Conservation (phyloP, 2,113 vertebrate species). For the Takifugu bimaculatus region DNA sequence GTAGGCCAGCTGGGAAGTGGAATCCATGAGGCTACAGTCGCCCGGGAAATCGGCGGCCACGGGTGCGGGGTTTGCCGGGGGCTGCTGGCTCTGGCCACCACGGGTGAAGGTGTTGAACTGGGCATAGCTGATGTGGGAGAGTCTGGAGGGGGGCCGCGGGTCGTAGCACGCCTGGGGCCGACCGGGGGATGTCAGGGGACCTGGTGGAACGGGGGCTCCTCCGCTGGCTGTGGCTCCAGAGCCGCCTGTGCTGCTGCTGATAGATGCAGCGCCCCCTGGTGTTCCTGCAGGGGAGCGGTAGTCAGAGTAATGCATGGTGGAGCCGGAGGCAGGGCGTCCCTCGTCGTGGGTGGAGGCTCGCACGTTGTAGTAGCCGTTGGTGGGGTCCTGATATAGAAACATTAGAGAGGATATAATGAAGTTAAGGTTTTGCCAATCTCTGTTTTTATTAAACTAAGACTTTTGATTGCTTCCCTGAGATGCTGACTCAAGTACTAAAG, state of each 20-base stretch:
- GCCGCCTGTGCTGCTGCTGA: conserved; percentile 70
- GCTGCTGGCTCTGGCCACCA: conserved; percentile 70
- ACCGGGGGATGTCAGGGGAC: conserved; percentile 74
- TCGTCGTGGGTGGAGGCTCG: conserved; percentile 88
- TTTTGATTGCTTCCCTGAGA: neutral
- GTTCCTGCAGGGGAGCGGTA: conserved; percentile 77
- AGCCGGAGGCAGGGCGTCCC: conserved; percentile 82
- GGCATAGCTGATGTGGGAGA: conserved; percentile 93
- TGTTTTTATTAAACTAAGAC: neutral
- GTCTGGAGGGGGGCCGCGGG: conserved; percentile 83
- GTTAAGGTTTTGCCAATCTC: neutral
- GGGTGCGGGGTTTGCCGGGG: conserved; percentile 60
- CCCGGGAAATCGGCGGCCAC: conserved; percentile 70
- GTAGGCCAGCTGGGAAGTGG: conserved; percentile 84
- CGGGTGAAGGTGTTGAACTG: conserved; percentile 89
- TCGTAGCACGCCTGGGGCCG: conserved; percentile 83
- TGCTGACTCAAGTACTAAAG: neutral
- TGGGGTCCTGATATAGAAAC: conserved; percentile 80
- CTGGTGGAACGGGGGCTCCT: conserved; percentile 71
- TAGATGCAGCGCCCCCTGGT: conserved; percentile 71
- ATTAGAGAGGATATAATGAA: neutral
- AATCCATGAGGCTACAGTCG: conserved; percentile 78
- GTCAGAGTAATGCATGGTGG: conserved; percentile 88
- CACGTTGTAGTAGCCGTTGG: conserved; percentile 95
- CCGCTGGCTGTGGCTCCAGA: conserved; percentile 70